phyloP scores from a whole-genome alignment of 2,113 vertebrate genomes.

The Sclerurus mexicanus region DNA sequence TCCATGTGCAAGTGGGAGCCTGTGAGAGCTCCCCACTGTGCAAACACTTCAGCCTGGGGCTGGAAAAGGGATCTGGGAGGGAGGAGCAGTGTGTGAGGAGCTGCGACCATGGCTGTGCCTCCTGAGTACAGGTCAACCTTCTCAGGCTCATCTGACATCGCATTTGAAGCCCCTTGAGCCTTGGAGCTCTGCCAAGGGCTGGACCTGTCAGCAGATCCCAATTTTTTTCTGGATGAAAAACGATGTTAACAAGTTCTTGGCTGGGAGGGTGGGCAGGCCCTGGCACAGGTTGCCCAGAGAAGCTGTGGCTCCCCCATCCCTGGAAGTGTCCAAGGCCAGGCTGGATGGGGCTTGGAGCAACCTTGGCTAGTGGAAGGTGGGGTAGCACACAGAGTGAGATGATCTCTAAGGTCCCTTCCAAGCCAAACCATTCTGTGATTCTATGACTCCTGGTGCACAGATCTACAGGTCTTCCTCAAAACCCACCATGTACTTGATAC shows the following conservation, averaged over 20 bases:
- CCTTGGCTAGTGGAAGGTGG: neutral
- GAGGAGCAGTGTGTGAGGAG: neutral
- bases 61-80: neutral
- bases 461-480: neutral
- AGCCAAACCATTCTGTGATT: no score
- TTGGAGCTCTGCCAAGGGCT: neutral
- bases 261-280: fast-evolving
- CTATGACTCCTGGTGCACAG: neutral
- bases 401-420: neutral
- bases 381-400: neutral
- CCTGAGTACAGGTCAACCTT: neutral
- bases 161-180: neutral
- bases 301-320: neutral
- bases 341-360: neutral
- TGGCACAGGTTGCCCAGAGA: neutral
- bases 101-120: neutral
- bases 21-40: fast-evolving
- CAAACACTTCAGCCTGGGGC: neutral
- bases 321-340: neutral
- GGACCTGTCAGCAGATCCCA: neutral
- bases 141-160: neutral
- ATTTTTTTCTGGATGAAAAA: neutral
- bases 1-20: neutral
- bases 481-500: fast-evolving
- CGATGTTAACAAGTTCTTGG: no score